A percentile compares a stretch with the other conserved stretches of the same genome.
Conservation (phyloP, 1,140 invertebrate species). For the Brachionus manjavacas region DNA sequence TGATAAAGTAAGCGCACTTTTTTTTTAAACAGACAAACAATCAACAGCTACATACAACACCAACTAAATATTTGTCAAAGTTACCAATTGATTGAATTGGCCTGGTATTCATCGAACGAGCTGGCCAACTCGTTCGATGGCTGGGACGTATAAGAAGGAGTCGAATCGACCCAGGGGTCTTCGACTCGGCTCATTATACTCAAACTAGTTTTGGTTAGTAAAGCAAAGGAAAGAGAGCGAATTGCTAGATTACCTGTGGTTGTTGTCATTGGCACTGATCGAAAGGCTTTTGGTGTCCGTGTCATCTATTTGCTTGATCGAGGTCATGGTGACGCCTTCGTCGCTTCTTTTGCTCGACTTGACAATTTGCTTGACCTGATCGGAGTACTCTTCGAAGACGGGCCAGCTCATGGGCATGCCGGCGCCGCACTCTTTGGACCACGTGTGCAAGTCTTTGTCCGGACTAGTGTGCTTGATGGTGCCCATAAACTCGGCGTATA, state of each 20-base stretch:
- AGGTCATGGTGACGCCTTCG: conserved; percentile 73
- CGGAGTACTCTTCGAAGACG: conserved; percentile 72
- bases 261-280: neutral
- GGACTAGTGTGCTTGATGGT: conserved; percentile 89
- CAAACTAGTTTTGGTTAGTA: neutral
- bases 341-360: conserved; percentile 82
- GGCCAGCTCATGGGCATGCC: conserved; percentile 99
- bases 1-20: too few species aligned
- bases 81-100: neutral
- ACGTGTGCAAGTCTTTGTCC: conserved; percentile 93
- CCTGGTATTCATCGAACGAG: conserved; percentile 2
- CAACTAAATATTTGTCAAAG: neutral
- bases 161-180: conserved; percentile 19
- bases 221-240: neutral
- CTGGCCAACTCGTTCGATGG: neutral
- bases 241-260: neutral
- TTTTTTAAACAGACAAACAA: too few species aligned
- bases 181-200: neutral
- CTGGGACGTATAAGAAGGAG: neutral
- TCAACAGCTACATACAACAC: neutral
- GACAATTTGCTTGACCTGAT: conserved; percentile 52
- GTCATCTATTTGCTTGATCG: conserved; percentile 73
- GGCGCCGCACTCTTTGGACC: conserved; percentile 92
- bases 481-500: conserved; percentile 91
- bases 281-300: neutral